Percentiles rank a stretch among this genome's conserved stretches.
Evolutionary conservation across 1,140 invertebrate genomes (phyloP).

Genomic region (Bombus fervidus): DNA sequence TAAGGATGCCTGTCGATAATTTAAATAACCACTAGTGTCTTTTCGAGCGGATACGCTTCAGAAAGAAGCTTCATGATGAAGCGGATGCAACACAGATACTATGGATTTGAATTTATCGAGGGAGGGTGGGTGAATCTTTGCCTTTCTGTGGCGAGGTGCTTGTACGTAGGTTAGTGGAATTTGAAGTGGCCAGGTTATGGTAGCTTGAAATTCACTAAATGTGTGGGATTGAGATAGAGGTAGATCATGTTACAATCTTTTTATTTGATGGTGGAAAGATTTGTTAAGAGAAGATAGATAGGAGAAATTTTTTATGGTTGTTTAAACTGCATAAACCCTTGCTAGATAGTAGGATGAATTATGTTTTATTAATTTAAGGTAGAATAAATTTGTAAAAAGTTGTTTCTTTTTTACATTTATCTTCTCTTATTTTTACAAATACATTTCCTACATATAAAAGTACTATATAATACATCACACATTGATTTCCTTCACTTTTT

Average conservation of each 20-base stretch:
- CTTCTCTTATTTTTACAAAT: too few species aligned
- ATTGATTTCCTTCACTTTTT: not conserved
- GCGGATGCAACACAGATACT: not conserved
- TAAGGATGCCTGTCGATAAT: slow-evolving; percentile 24
- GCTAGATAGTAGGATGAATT: too few species aligned
- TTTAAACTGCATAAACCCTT: too few species aligned
- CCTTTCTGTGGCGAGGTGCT: too few species aligned
- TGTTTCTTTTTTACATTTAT: too few species aligned
- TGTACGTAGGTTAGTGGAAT: not conserved
- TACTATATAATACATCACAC: not conserved
- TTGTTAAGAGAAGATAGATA: not conserved
- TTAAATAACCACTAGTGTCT: slow-evolving; percentile 7
- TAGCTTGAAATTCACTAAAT: not conserved
- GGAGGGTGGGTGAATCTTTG: too few species aligned
- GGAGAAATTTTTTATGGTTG: too few species aligned
- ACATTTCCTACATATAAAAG: too few species aligned
- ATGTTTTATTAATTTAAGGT: too few species aligned
- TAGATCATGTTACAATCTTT: not conserved
- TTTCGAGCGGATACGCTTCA: not conserved
- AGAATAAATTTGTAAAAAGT: too few species aligned
- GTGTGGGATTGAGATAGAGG: not conserved
- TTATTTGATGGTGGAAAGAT: not conserved
- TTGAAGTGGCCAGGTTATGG: not conserved
- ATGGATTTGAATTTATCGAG: too few species aligned
- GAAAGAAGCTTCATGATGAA: not conserved